Evolutionary conservation across 2,797 vertebrate species (phyloP).

Genomic region (Falco berigora): DNA sequence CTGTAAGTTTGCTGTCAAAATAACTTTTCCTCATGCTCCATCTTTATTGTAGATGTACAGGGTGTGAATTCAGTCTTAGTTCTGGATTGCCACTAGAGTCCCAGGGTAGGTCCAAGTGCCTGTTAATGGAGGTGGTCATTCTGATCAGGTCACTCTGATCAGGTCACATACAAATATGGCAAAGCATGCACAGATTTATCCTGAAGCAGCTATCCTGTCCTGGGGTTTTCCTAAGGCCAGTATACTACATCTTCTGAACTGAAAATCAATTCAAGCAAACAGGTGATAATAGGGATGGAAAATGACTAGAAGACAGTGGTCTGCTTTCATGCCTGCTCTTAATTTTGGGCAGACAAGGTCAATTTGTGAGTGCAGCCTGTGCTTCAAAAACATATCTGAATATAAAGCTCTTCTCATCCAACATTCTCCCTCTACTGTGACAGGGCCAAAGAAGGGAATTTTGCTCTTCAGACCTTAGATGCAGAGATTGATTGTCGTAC

Average conservation of each 20-base stretch:
- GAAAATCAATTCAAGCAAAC: background rate
- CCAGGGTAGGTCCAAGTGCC: background rate
- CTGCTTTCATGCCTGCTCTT: background rate
- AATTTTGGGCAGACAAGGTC: background rate
- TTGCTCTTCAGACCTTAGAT: background rate
- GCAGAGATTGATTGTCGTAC: background rate
- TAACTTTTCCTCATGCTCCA: background rate
- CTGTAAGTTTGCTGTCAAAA: background rate
- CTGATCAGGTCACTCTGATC: background rate
- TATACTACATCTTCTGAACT: background rate
- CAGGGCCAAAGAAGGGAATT: background rate
- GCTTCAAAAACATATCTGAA: background rate
- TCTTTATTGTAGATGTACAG: background rate
- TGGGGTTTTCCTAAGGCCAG: background rate
- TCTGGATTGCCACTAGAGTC: background rate
- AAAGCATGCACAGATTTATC: background rate
- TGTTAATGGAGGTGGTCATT: background rate
- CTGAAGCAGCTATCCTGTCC: background rate
- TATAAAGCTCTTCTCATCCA: background rate
- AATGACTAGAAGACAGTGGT: background rate
- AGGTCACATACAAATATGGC: accelerated
- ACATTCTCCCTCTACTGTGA: background rate
- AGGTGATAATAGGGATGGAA: background rate
- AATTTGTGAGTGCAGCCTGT: background rate
- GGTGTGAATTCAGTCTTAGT: background rate